phyloP scores from a whole-genome alignment of 2,797 vertebrate genomes.

The Trachops cirrhosus region DNA sequence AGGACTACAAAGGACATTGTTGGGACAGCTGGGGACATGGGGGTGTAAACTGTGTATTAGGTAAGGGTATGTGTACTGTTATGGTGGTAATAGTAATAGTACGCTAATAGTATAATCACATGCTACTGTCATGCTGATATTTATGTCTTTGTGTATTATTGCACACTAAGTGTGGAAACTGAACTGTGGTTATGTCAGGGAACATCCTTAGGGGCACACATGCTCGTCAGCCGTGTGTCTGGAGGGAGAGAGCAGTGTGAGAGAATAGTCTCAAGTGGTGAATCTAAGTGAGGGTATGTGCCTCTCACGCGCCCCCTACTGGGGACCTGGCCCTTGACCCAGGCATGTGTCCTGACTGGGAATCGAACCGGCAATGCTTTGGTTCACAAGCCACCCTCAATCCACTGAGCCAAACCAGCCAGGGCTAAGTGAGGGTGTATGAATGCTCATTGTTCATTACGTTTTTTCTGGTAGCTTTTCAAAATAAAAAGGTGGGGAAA shows the following conservation, averaged over 20 bases:
- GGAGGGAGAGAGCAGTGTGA: not conserved
- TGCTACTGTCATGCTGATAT: not conserved
- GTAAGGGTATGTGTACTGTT: not conserved
- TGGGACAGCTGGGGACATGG: not conserved
- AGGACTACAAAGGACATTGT: fast-evolving
- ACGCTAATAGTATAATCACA: not conserved
- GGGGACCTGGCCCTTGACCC: too few species aligned
- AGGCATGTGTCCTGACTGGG: too few species aligned
- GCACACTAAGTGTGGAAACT: not conserved
- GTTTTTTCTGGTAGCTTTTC: not conserved
- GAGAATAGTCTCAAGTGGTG: fast-evolving
- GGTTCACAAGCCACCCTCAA: too few species aligned
- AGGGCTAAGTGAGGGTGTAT: not conserved
- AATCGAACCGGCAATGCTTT: too few species aligned
- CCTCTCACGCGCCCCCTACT: too few species aligned
- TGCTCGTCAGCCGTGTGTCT: fast-evolving
- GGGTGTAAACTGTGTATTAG: not conserved
- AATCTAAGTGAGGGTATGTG: not conserved
- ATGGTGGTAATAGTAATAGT: too few species aligned
- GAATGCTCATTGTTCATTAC: not conserved
- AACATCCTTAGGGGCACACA: not conserved
- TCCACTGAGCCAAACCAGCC: too few species aligned
- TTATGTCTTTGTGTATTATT: not conserved
- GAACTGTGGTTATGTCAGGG: not conserved
- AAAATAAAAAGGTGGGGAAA: not conserved